Percentiles rank a stretch among this genome's conserved stretches.
Evolutionary conservation across 2,113 vertebrate species (phyloP).

Genomic region (Cephalopholis sonnerati): DNA sequence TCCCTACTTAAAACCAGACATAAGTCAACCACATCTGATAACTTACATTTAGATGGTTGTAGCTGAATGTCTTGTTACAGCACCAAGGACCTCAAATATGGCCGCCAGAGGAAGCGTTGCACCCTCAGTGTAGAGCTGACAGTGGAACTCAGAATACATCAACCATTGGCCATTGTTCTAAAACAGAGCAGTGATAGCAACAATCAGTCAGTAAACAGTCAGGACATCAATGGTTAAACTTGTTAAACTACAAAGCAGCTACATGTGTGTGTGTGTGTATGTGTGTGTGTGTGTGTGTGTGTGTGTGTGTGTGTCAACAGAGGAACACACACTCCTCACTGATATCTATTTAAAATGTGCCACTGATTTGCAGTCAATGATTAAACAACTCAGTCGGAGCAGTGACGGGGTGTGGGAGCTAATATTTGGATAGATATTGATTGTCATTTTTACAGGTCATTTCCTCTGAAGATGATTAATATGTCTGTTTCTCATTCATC

Average conservation of each 20-base stretch:
- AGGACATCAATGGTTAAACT: slow-evolving; percentile 35
- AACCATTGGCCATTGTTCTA: slow-evolving; percentile 50
- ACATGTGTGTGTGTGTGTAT: background rate
- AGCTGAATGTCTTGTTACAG: background rate
- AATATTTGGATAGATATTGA: slow-evolving; percentile 64
- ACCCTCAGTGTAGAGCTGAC: background rate
- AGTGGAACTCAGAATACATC: slow-evolving; percentile 16
- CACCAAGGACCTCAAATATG: background rate
- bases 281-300: background rate
- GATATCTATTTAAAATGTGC: slow-evolving; percentile 36
- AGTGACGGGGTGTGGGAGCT: slow-evolving; percentile 16
- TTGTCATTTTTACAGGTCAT: slow-evolving; percentile 53
- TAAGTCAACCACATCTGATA: background rate
- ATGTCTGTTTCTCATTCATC: slow-evolving; percentile 39
- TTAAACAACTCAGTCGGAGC: slow-evolving; percentile 52
- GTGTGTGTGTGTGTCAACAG: slow-evolving; percentile 9
- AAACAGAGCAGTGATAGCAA: slow-evolving; percentile 18
- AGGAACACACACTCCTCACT: background rate
- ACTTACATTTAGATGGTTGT: background rate
- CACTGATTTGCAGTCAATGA: slow-evolving; percentile 55
- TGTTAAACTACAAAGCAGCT: slow-evolving; percentile 10
- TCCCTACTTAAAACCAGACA: background rate
- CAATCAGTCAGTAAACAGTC: slow-evolving; percentile 31
- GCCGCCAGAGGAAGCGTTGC: background rate
- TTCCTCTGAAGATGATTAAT: slow-evolving; percentile 68